Conservation (phyloP, 1,140 invertebrate genomes). For the Eupristina koningsbergeri region DNA sequence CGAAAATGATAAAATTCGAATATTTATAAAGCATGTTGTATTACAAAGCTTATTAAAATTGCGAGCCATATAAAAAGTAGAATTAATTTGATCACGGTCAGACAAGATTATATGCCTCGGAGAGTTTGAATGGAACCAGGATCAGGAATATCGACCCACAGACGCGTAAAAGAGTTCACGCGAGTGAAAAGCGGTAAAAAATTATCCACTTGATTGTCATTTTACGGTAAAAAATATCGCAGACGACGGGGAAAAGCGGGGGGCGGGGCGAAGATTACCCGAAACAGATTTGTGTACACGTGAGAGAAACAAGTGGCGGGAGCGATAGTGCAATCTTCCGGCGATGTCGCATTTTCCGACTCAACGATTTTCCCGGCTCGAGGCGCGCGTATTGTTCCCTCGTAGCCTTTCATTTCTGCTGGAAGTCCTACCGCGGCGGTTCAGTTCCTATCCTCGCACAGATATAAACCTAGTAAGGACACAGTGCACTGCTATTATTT, state of each 20-base stretch:
- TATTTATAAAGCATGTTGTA: too few species aligned
- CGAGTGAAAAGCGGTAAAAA: not conserved
- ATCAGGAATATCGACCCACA: not conserved
- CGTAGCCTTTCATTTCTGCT: constrained; percentile 24
- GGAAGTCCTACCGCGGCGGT: constrained; percentile 56
- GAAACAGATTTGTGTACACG: constrained; percentile 56
- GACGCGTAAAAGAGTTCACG: not conserved
- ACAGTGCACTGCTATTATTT: not conserved
- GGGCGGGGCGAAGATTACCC: constrained; percentile 18
- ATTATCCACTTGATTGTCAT: constrained; percentile 42
- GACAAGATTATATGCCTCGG: not conserved
- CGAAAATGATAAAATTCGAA: too few species aligned
- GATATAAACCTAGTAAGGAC: not conserved
- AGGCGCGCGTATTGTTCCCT: constrained; percentile 43
- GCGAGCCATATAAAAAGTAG: too few species aligned
- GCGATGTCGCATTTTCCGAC: constrained; percentile 66
- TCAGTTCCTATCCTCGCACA: too few species aligned
- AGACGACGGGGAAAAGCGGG: too few species aligned
- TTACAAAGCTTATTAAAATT: too few species aligned
- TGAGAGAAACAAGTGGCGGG: constrained; percentile 64
- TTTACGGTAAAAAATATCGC: constrained; percentile 1
- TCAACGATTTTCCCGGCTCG: constrained; percentile 58
- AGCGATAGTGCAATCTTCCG: constrained; percentile 67
- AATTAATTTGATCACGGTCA: not conserved
- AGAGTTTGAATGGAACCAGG: not conserved